Evolutionary conservation across 2,888 invertebrate genomes (phyloP).

Genomic region (Clusia tigrina): DNA sequence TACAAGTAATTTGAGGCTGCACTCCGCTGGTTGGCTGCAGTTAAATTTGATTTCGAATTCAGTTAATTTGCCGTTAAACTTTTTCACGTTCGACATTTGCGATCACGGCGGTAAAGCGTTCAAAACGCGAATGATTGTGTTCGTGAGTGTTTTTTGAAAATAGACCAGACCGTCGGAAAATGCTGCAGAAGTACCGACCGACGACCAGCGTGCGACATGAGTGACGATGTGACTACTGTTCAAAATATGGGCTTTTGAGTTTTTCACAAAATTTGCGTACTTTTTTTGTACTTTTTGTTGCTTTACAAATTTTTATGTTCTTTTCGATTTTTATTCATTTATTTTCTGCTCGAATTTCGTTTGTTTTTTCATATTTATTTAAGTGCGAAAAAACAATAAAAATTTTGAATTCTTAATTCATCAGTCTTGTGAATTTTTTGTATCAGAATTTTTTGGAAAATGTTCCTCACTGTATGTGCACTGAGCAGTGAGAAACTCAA

Average conservation of each 20-base stretch:
- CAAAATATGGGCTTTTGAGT: not conserved
- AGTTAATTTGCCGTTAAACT: not conserved
- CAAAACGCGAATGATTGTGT: not conserved
- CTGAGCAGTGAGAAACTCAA: not conserved
- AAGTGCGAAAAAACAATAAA: no score
- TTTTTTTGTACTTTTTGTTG: no score
- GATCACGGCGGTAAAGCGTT: constrained; percentile 1
- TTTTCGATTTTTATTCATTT: no score
- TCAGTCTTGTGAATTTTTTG: not conserved
- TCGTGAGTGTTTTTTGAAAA: not conserved
- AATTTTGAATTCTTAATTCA: not conserved
- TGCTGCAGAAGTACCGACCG: no score
- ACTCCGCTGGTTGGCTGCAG: not conserved
- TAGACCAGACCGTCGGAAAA: not conserved
- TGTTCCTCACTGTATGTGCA: not conserved
- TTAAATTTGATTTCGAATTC: not conserved
- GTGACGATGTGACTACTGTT: not conserved
- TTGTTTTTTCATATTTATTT: no score
- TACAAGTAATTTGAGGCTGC: not conserved
- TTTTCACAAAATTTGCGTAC: not conserved
- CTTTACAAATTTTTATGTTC: no score
- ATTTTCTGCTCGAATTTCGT: no score
- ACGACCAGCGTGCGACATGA: no score
- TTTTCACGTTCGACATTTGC: not conserved
- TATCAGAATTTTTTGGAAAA: not conserved